Evolutionary conservation across 1,140 invertebrate species (phyloP).

Genomic region (Sarcophaga peregrina): DNA sequence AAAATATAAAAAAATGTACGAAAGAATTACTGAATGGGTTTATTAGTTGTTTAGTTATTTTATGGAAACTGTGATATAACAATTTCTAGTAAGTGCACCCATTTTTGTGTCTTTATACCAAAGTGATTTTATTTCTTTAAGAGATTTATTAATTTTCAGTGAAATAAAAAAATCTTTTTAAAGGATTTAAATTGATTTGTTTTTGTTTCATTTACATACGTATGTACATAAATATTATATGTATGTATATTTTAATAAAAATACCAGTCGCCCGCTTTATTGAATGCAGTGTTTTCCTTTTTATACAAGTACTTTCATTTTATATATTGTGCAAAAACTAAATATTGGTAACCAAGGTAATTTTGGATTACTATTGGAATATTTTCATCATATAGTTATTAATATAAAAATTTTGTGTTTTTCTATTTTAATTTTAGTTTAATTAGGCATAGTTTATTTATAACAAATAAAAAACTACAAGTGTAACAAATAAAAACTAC

Average conservation of each 20-base stretch:
- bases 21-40: neutral
- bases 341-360: slow-evolving; percentile 27
- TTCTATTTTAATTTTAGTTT: neutral
- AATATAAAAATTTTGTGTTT: too few species aligned
- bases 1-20: neutral
- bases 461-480: neutral
- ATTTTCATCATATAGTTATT: neutral
- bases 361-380: too few species aligned
- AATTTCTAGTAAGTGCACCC: neutral
- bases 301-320: neutral
- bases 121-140: neutral
- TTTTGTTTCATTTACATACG: neutral
- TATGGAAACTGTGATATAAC: slow-evolving; percentile 37
- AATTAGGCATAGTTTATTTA: neutral
- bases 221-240: neutral
- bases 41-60: neutral
- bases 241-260: neutral
- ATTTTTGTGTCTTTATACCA: neutral
- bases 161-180: neutral
- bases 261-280: too few species aligned
- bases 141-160: neutral
- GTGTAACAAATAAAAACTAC: neutral
- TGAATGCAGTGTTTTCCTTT: neutral
- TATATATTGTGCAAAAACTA: neutral
- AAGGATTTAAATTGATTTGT: neutral